Evolutionary conservation across 1,140 invertebrate species (phyloP), one percentile per base, ranked within the genome.

Genomic region (Sycobia sp.): DNA sequence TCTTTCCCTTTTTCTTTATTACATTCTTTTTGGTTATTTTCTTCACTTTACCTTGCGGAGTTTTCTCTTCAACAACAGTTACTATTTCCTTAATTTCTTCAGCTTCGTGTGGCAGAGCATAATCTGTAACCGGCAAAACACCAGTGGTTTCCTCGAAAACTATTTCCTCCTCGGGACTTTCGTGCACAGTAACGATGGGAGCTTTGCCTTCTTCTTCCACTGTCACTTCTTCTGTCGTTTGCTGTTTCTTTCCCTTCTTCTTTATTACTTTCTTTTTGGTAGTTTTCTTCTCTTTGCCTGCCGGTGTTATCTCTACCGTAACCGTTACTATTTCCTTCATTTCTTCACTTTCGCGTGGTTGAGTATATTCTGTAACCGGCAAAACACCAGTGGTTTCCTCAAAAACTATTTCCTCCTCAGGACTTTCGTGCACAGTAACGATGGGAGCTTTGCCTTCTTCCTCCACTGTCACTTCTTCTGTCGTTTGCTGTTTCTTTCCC

Each of bases 391-490:
- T 46, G 5, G 44, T 54, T 34, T 41, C 41, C 10, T 39, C 9
- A n/a, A 2, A 9, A 9, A 73, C 18, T 22, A 65, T 49, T 10
- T 46, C 39, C 47, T 70, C 62, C 8, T 65, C 46, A 32, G 66
- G 54, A 18, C 34, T 41, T 57, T 67, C 69, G 9, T 60, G 38
- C 4, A 69, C 67, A 4, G 79, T 70, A 11, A 71, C 75, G 39
- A 81, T 66, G 8, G 79, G 74, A 55, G 70, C 66, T 65, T 82
- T 76, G 49, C 78, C 77, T 63, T 83, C 79, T 71, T 83, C 80
- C 72, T 83, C 76, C 47, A 83, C 69, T 20, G 82, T 82, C 18
- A 79, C 75, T 55, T 82, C 79, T 73, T 84, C 79, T 8, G 78
- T 82, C 4, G 78, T 73, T 71, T 83, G 73, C 65, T 81, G 66